Percentiles rank a stretch among this genome's conserved stretches.
Conservation (phyloP, 2,888 invertebrate genomes). For the Hecatera dysodea region DNA sequence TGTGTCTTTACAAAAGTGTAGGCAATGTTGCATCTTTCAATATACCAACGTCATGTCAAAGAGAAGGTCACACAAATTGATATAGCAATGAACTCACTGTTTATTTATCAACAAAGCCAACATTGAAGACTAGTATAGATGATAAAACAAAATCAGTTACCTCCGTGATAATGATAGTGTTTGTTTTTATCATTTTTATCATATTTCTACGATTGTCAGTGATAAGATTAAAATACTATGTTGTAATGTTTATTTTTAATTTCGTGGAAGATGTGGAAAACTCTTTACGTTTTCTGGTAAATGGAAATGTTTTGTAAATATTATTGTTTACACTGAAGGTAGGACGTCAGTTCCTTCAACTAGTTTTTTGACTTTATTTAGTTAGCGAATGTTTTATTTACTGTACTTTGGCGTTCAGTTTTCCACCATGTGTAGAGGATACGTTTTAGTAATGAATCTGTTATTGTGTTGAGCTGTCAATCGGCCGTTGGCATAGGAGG, state of each 20-base stretch:
- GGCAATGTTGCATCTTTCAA: conserved; percentile 24
- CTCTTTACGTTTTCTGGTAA: conserved; percentile 18
- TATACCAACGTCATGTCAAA: conserved; percentile 40
- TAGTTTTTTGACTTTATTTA: conserved; percentile 21
- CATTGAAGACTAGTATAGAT: conserved; percentile 56
- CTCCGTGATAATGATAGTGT: conserved; percentile 35
- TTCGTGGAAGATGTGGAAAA: conserved; percentile 37
- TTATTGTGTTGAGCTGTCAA: background rate
- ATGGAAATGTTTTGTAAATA: conserved; percentile 37
- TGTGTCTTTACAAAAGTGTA: background rate
- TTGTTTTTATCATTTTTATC: conserved; percentile 35
- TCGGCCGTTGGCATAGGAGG: background rate
- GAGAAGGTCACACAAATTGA: conserved; percentile 57
- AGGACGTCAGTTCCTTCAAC: conserved; percentile 36
- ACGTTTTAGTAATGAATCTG: conserved; percentile 9
- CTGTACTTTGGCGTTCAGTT: background rate
- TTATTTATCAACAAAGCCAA: conserved; percentile 59
- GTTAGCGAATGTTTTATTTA: conserved; percentile 16
- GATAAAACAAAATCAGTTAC: conserved; percentile 54
- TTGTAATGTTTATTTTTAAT: conserved; percentile 46
- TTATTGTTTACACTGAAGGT: conserved; percentile 41
- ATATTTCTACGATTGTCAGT: conserved; percentile 22
- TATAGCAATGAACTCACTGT: conserved; percentile 63
- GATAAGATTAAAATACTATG: conserved; percentile 53
- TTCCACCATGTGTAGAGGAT: background rate